Evolutionary conservation across 1,140 invertebrate genomes (phyloP).

Genomic region (Oedothorax gibbosus): DNA sequence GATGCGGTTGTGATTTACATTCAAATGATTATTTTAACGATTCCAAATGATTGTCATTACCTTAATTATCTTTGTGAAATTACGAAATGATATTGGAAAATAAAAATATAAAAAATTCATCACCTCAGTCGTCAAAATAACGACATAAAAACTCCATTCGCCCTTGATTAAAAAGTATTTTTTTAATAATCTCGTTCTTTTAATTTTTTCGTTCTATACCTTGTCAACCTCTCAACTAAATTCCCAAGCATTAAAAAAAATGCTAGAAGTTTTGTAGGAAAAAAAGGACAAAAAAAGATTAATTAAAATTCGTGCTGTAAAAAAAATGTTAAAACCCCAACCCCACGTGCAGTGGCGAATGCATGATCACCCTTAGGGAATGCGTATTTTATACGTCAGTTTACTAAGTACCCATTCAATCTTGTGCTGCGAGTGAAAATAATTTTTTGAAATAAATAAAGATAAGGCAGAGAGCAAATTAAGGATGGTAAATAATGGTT

Average conservation of each 20-base stretch:
- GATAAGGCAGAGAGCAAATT: slow-evolving; percentile 14
- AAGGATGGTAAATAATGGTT: neutral
- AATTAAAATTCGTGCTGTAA: slow-evolving; percentile 48
- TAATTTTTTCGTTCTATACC: no score
- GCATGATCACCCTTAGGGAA: slow-evolving; percentile 19
- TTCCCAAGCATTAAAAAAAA: no score
- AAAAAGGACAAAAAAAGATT: slow-evolving; percentile 36
- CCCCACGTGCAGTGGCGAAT: neutral
- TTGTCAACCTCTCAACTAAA: no score
- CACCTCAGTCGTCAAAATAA: no score
- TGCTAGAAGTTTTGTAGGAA: neutral
- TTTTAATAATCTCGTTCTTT: no score
- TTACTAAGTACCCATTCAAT: slow-evolving; percentile 48
- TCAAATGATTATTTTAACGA: no score
- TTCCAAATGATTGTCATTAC: no score
- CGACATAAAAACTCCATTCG: no score
- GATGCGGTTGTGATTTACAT: neutral
- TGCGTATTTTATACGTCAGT: slow-evolving; percentile 49
- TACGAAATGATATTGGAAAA: no score
- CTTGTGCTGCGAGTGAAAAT: slow-evolving; percentile 18
- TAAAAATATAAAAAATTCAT: no score
- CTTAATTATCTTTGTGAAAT: no score
- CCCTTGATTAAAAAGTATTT: no score
- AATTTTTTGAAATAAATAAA: slow-evolving; percentile 48
- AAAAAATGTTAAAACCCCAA: slow-evolving; percentile 2